These are phyloP conservation scores for Pandion haliaetus DNA, from an alignment of 2,113 vertebrate genomes.

Conservation along the genomic window DNA sequence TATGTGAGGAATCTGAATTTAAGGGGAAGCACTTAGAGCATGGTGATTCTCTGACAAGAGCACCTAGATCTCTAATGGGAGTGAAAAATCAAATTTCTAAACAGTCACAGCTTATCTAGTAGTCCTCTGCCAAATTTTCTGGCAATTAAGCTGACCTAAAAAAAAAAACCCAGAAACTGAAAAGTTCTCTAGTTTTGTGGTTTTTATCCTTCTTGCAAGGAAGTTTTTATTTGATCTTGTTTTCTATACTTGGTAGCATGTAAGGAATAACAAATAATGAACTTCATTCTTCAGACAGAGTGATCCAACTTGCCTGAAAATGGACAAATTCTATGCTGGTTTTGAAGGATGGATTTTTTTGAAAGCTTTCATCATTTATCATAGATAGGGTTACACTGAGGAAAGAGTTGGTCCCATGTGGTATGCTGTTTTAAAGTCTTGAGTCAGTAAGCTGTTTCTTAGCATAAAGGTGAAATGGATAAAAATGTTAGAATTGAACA, in stretches of 20 bases:
- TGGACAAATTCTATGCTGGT: neutral
- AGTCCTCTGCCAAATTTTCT: neutral
- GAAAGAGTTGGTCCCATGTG: neutral
- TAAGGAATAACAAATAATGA: neutral
- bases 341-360: neutral
- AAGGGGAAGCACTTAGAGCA: neutral
- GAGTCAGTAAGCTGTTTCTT: neutral
- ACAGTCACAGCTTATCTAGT: neutral
- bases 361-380: neutral
- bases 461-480: neutral
- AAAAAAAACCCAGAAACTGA: neutral
- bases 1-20: neutral
- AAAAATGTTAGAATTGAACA: neutral
- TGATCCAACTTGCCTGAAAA: neutral
- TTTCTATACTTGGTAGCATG: neutral
- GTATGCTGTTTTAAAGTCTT: neutral
- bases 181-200: neutral
- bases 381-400: neutral
- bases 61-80: neutral
- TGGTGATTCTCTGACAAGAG: neutral
- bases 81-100: neutral
- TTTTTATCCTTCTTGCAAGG: neutral
- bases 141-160: neutral
- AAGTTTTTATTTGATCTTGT: neutral
- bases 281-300: neutral